A percentile compares a stretch with the other conserved stretches of the same genome.
phyloP scores from a whole-genome alignment of 2,888 invertebrate genomes.

The Amorpha juglandis region DNA sequence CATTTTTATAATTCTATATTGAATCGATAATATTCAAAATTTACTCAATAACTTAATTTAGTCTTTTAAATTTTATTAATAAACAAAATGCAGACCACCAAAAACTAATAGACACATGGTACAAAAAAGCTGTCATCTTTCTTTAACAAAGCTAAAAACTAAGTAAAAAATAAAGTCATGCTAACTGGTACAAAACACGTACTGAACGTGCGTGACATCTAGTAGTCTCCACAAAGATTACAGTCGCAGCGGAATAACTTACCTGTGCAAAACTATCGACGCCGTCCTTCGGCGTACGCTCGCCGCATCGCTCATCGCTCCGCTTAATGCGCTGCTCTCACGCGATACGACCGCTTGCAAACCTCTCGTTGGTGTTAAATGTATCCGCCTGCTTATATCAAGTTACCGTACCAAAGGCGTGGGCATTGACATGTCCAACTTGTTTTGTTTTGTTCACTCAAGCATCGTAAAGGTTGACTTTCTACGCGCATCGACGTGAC shows the following conservation, averaged over 20 bases:
- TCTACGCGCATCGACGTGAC: constrained; percentile 78
- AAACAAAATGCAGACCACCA: background rate
- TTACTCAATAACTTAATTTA: background rate
- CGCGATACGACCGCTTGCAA: constrained; percentile 60
- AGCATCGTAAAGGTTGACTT: constrained; percentile 78
- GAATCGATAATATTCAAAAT: constrained; percentile 3
- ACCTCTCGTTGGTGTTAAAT: constrained; percentile 78
- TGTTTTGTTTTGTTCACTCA: constrained; percentile 81
- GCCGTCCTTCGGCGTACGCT: constrained; percentile 53
- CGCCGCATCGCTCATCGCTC: constrained; percentile 59
- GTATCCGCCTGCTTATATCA: constrained; percentile 80
- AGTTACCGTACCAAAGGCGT: constrained; percentile 82
- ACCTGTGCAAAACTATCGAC: constrained; percentile 58
- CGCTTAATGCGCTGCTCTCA: constrained; percentile 56
- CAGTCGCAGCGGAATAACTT: constrained; percentile 55
- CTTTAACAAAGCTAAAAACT: constrained; percentile 35
- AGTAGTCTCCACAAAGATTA: constrained; percentile 65
- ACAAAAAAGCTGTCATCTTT: constrained; percentile 3
- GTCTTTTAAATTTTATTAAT: background rate
- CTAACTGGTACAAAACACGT: constrained; percentile 49
- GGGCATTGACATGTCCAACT: constrained; percentile 82
- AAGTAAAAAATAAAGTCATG: constrained; percentile 26
- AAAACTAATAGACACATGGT: too few species aligned
- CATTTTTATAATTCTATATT: constrained; percentile 22
- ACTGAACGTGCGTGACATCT: constrained; percentile 66